These are phyloP conservation scores for Parauchenoglanis ngamensis DNA, from an alignment of 2,797 vertebrate species.

Conservation along the genomic window DNA sequence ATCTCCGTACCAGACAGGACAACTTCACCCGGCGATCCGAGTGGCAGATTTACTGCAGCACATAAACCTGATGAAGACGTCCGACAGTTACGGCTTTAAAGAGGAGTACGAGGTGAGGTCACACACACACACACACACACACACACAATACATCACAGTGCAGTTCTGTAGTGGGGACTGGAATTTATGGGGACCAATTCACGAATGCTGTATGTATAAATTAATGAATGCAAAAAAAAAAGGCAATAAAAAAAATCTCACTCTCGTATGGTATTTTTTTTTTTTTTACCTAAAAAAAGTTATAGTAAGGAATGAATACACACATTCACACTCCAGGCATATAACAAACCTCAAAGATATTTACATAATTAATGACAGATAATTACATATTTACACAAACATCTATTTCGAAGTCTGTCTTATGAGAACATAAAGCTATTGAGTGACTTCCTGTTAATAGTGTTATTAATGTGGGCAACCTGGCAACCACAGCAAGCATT, in stretches of 20 bases:
- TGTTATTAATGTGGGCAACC: neutral
- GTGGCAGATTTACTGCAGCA: slow-evolving; percentile 97
- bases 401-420: neutral
- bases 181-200: too few relatives aligned
- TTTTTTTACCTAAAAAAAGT: too few relatives aligned
- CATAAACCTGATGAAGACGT: slow-evolving; percentile 99
- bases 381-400: neutral
- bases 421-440: neutral
- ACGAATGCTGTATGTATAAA: too few relatives aligned
- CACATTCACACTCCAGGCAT: too few relatives aligned
- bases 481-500: slow-evolving; percentile 18
- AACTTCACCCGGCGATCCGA: slow-evolving; percentile 96
- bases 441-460: slow-evolving; percentile 43
- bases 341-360: too few relatives aligned
- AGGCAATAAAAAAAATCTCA: too few relatives aligned
- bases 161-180: neutral
- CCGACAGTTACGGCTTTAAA: slow-evolving; percentile 99
- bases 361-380: too few relatives aligned
- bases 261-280: too few relatives aligned
- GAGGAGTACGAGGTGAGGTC: slow-evolving; percentile 95
- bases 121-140: neutral
- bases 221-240: too few relatives aligned
- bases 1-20: slow-evolving; percentile 96
- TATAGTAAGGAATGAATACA: too few relatives aligned
- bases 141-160: too few relatives aligned